Base-by-base conservation (phyloP, 2,888 invertebrate genomes). In the Polydrusus cervinus region DNA sequence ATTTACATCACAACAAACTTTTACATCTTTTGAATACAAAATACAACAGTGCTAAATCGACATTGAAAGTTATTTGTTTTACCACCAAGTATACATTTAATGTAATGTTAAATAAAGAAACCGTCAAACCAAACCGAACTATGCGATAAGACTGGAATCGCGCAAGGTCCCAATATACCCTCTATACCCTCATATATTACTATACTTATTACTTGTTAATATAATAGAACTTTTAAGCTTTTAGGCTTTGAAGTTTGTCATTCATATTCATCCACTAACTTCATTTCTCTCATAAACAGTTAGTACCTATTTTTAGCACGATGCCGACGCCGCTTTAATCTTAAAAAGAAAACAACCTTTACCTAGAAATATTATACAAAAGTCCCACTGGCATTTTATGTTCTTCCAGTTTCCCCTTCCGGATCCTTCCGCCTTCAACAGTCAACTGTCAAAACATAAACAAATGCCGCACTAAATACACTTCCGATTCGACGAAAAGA, bases 281-380 rank as follows among this genome's bases (percentile, higher is more conserved):
- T 51, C 51, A 20, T 20, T 18, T 51, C 9, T 20, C 0, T 11
- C 3, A 10, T 51, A 51, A n/a, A 51, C 20, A 51, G 1, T n/a
- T n/a, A n/a, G 0, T 11, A 11, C 20, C 45, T 61, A 40, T 40
- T 62, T 45, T 20, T 45, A 62, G 6, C 25, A 40, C 43, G 34
- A 16, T 30, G 61, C 18, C 43, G 34, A 16, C 16, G 61, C 18
- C 60, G n/a, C 60, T 53, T 34, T 61, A n/a, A 67, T 53, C 25
- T 61, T n/a, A n/a, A 49, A 45, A 34, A 40, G 47, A 61, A 57
- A 45, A 25, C 53, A 51, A 71, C 9, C 74, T 84, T 84, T 87
- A 90, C 90, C 90, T 90, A 88, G 89, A 89, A 85, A 90, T 89
- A 88, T 90, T 90, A 83, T 90, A 90, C 85, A 90, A 87, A 83